These are phyloP conservation scores for Hecatera dysodea DNA, from an alignment of 2,888 invertebrate species.

Conservation along the genomic window DNA sequence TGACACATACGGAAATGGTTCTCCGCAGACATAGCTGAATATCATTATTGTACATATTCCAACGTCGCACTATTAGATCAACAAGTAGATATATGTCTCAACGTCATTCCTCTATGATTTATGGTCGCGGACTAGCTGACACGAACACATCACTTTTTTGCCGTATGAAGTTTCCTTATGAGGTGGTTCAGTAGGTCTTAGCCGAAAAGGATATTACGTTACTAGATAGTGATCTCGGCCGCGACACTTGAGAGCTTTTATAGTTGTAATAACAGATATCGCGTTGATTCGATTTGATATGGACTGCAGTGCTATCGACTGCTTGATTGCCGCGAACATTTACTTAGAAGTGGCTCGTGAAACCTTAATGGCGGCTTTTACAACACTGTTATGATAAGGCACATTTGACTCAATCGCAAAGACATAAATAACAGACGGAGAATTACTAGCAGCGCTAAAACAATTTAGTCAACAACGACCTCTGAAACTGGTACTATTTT, in stretches of 20 bases:
- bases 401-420: conserved; percentile 19
- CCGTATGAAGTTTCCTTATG: conserved; percentile 69
- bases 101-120: conserved; percentile 76
- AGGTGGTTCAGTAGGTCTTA: conserved; percentile 73
- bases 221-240: conserved; percentile 79
- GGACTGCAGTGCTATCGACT: conserved; percentile 26
- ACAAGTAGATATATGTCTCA: conserved; percentile 74
- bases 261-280: conserved; percentile 59
- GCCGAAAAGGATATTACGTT: conserved; percentile 84
- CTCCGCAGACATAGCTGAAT: conserved; percentile 45
- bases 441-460: conserved; percentile 29
- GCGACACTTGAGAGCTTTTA: conserved; percentile 69
- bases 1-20: conserved; percentile 49
- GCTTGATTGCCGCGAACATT: conserved; percentile 42
- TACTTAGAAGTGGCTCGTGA: conserved; percentile 44
- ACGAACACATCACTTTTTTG: conserved; percentile 70
- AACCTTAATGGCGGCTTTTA: conserved; percentile 46
- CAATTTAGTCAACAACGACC: conserved; percentile 32
- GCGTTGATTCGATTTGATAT: conserved; percentile 55
- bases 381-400: conserved; percentile 38
- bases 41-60: conserved; percentile 54
- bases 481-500: conserved; percentile 47
- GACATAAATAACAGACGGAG: conserved; percentile 9
- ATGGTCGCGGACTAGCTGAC: conserved; percentile 73
- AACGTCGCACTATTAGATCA: conserved; percentile 67